Conservation (phyloP, 2,113 vertebrate species). For the Falcunculus frontatus region DNA sequence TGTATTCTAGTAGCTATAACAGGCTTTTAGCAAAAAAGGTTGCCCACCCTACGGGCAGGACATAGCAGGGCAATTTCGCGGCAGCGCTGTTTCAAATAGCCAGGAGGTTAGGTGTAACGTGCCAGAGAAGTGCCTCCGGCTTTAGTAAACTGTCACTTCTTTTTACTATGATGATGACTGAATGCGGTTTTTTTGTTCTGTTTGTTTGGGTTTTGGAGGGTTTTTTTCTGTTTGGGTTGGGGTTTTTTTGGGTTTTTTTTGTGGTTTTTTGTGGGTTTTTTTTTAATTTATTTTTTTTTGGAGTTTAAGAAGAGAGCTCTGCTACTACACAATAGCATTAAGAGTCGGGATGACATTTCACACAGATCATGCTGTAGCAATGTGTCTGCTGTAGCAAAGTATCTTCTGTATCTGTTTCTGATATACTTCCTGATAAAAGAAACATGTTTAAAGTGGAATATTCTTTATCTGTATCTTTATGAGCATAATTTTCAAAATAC, state of each 20-base stretch:
- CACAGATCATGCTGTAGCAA: too few relatives aligned
- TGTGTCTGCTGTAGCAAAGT: too few relatives aligned
- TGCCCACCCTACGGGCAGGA: fast-evolving
- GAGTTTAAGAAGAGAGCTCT: neutral
- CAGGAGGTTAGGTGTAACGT: fast-evolving
- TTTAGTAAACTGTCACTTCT: neutral
- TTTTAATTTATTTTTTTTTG: too few relatives aligned
- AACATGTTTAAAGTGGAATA: neutral
- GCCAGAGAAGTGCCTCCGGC: neutral
- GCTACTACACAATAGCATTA: fast-evolving
- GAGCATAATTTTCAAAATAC: neutral
- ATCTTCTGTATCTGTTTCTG: neutral
- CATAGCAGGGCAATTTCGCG: fast-evolving
- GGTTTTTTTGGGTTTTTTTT: too few relatives aligned
- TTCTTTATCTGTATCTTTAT: neutral
- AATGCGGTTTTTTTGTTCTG: neutral
- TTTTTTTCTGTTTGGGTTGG: neutral
- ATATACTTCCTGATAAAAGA: neutral
- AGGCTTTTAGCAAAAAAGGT: neutral
- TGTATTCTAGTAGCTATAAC: fast-evolving
- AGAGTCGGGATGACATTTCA: neutral
- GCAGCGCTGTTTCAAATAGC: neutral
- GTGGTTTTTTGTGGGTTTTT: fast-evolving
- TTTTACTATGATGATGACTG: neutral
- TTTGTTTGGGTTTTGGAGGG: neutral